These are phyloP conservation scores for Pinctada fucata DNA, from an alignment of 2,888 invertebrate genomes.

Conservation along the genomic window DNA sequence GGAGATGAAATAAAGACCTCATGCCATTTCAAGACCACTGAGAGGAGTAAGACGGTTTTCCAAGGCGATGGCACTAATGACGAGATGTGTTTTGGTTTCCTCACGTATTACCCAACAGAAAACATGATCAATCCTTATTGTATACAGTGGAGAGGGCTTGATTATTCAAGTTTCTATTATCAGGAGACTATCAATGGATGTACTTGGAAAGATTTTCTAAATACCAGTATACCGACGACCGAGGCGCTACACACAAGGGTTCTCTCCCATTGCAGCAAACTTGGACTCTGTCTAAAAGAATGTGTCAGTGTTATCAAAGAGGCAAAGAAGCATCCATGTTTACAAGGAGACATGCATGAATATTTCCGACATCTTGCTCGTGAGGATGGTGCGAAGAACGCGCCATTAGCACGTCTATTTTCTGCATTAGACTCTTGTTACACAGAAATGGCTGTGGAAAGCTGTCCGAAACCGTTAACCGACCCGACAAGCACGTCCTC, in stretches of 20 bases:
- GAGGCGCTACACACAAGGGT: background rate
- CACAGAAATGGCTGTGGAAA: background rate
- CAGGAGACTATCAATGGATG: background rate
- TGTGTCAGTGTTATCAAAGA: background rate
- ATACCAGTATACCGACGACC: background rate
- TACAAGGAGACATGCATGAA: background rate
- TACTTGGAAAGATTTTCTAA: background rate
- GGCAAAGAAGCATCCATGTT: background rate
- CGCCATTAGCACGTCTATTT: background rate
- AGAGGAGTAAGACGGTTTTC: conserved; percentile 29
- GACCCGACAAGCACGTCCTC: no score
- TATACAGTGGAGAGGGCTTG: conserved; percentile 36
- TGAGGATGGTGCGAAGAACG: background rate
- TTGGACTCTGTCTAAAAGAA: background rate
- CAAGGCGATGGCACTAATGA: conserved; percentile 47
- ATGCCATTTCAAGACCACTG: conserved; percentile 40
- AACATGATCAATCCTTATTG: conserved; percentile 37
- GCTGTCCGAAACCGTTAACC: background rate
- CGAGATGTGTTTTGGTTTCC: conserved; percentile 54
- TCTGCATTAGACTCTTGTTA: background rate
- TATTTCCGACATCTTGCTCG: background rate
- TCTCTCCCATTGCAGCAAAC: background rate
- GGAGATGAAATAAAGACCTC: conserved; percentile 49
- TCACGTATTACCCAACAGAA: conserved; percentile 47
- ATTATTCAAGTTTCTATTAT: background rate